phyloP scores from a whole-genome alignment of 2,113 vertebrate species.

The Ameiurus melas region DNA sequence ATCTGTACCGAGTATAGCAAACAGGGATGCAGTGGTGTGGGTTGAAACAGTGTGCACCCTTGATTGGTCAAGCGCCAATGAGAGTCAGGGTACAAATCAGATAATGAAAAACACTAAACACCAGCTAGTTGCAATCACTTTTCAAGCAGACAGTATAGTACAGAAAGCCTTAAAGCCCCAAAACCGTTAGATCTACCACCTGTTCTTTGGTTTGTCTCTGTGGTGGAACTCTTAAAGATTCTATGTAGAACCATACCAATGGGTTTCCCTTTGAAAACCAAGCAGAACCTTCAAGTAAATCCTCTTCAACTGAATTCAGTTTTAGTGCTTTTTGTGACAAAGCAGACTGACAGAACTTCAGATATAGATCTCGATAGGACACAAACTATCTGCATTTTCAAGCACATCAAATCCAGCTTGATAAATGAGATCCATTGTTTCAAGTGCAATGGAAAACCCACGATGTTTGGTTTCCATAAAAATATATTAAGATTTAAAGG shows the following conservation, averaged over 20 bases:
- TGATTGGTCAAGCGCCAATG: neutral
- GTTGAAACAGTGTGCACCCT: neutral
- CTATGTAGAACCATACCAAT: neutral
- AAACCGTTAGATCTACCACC: neutral
- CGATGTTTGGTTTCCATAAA: neutral
- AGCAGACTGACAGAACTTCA: neutral
- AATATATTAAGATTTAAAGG: neutral
- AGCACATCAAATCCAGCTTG: neutral
- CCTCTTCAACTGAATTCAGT: neutral
- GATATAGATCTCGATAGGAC: neutral
- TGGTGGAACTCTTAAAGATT: too few relatives aligned
- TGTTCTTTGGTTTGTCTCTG: neutral
- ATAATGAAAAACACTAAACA: neutral
- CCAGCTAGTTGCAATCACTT: neutral
- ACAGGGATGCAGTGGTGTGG: neutral
- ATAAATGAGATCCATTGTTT: neutral
- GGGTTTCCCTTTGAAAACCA: neutral
- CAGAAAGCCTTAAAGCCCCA: neutral
- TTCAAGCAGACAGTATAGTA: neutral
- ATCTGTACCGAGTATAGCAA: neutral
- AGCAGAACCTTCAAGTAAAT: neutral
- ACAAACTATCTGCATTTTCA: neutral
- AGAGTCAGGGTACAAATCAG: neutral
- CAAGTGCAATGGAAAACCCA: neutral
- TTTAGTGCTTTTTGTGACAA: constrained; percentile 2